phyloP scores from a whole-genome alignment of 2,113 vertebrate species.

The Pituophis catenifer region DNA sequence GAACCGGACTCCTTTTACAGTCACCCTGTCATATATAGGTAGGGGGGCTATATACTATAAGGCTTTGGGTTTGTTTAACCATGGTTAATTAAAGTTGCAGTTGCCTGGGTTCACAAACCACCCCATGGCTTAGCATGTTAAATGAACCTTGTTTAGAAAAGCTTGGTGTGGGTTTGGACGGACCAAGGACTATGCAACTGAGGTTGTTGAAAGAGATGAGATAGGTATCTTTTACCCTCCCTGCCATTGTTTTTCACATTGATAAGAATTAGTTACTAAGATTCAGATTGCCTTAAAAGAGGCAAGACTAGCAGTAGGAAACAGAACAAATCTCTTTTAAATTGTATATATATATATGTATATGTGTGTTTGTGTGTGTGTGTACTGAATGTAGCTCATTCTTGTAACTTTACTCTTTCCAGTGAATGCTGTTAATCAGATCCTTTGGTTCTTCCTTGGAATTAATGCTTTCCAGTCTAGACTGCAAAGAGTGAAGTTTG shows the following conservation, averaged over 20 bases:
- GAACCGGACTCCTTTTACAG: neutral
- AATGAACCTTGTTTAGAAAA: neutral
- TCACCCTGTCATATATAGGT: neutral
- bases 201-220: neutral
- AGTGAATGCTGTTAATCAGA: neutral
- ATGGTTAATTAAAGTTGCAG: neutral
- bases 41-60: no score
- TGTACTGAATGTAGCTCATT: neutral
- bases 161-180: neutral
- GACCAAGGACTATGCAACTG: neutral
- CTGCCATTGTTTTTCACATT: neutral
- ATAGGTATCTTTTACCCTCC: neutral
- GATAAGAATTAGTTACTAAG: neutral
- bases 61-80: neutral
- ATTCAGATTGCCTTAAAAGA: neutral
- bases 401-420: neutral
- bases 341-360: neutral
- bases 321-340: neutral
- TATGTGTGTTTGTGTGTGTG: neutral
- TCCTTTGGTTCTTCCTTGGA: neutral
- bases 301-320: neutral
- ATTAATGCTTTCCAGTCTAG: neutral
- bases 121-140: neutral
- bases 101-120: neutral
- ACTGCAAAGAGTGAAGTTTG: neutral